Conservation (phyloP, 2,113 vertebrate genomes). For the Microtus ochrogaster region DNA sequence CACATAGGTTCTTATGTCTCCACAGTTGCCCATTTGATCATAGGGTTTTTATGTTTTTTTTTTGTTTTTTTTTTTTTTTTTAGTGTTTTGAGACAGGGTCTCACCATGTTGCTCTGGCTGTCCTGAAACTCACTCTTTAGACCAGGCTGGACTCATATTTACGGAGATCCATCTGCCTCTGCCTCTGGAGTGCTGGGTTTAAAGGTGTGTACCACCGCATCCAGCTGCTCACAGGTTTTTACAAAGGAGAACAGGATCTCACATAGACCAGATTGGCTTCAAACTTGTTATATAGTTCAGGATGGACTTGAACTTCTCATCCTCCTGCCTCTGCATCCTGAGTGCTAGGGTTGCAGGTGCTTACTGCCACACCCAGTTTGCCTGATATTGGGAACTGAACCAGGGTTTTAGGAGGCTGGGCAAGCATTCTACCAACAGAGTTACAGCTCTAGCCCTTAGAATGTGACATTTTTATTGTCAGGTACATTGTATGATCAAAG, state of each 20-base stretch:
- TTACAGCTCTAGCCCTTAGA: background rate
- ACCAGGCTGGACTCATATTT: background rate
- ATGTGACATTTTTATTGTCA: background rate
- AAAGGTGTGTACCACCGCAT: background rate
- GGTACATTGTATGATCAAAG: background rate
- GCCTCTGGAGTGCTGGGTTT: background rate
- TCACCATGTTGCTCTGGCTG: background rate
- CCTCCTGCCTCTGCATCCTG: background rate
- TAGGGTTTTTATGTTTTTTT: background rate
- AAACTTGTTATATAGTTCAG: background rate
- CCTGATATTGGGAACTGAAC: background rate
- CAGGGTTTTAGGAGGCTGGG: background rate
- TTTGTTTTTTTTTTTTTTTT: too few relatives aligned
- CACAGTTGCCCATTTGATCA: background rate
- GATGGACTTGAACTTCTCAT: background rate
- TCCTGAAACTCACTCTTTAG: background rate
- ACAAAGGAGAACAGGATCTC: background rate
- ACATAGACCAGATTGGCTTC: background rate
- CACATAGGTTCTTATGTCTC: background rate
- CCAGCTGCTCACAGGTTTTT: background rate
- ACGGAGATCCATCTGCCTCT: background rate
- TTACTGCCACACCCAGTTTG: too few relatives aligned
- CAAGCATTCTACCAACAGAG: background rate
- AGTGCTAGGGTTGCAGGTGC: background rate
- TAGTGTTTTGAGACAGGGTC: background rate